These are phyloP conservation scores for Axis porcinus DNA, from an alignment of 2,113 vertebrate genomes.

Conservation along the genomic window DNA sequence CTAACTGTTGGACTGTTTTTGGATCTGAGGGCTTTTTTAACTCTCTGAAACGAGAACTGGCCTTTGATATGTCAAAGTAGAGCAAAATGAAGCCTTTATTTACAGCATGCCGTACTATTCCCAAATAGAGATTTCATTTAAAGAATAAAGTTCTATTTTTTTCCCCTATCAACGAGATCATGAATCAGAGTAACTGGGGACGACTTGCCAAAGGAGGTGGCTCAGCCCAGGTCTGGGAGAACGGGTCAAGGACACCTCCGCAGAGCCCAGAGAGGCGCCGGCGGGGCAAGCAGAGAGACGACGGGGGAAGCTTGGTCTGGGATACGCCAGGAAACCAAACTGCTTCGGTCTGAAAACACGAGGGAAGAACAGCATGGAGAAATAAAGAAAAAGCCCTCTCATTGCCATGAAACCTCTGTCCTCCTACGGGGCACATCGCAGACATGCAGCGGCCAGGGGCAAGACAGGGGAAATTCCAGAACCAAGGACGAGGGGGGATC, in stretches of 20 bases:
- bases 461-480: neutral
- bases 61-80: neutral
- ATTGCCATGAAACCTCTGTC: neutral
- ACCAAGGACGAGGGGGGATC: neutral
- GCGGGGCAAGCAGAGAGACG: no score
- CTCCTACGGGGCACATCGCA: neutral
- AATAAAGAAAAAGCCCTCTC: neutral
- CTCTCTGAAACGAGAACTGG: slow-evolving; percentile 3
- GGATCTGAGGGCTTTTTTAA: neutral
- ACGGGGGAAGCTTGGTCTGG: neutral
- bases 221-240: neutral
- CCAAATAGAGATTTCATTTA: neutral
- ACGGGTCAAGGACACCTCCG: neutral
- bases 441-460: neutral
- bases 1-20: neutral
- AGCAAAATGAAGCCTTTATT: slow-evolving; percentile 1
- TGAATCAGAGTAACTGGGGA: neutral
- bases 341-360: neutral
- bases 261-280: neutral
- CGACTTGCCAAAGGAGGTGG: neutral
- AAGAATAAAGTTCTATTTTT: neutral
- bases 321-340: neutral
- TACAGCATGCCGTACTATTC: neutral
- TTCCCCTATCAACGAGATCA: neutral
- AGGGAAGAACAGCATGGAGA: neutral